phyloP scores from a whole-genome alignment of 2,888 invertebrate genomes.

The Orthonychiurus folsomi region DNA sequence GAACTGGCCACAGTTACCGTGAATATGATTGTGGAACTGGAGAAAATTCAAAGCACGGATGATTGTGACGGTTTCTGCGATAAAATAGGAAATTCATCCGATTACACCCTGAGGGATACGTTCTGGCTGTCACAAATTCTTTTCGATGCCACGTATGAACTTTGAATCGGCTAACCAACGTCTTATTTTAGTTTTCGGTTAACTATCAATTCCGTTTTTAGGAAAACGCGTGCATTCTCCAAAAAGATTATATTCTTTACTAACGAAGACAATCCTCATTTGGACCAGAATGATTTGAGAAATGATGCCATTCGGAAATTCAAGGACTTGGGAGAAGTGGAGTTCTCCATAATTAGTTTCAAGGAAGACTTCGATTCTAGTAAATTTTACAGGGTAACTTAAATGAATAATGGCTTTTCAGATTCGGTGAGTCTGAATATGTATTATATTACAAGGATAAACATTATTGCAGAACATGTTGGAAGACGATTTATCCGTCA shows the following conservation, averaged over 20 bases:
- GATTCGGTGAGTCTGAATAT: neutral
- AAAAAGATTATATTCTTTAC: constrained; percentile 36
- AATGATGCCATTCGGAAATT: constrained; percentile 26
- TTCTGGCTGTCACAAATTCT: constrained; percentile 34
- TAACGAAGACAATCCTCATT: constrained; percentile 31
- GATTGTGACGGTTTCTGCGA: constrained; percentile 30
- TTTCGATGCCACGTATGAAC: constrained; percentile 31
- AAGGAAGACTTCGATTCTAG: constrained; percentile 25
- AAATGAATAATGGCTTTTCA: too few species aligned
- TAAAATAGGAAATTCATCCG: constrained; percentile 26
- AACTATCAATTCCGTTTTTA: too few species aligned
- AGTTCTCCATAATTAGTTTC: constrained; percentile 32
- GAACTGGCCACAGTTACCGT: constrained; percentile 28
- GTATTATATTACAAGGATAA: neutral
- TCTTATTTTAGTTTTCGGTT: too few species aligned
- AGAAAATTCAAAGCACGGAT: constrained; percentile 20
- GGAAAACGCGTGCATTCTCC: constrained; percentile 24
- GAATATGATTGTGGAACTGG: constrained; percentile 27
- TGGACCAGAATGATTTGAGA: constrained; percentile 15
- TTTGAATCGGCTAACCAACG: too few species aligned
- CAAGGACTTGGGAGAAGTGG: constrained; percentile 33
- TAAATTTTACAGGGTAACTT: constrained; percentile 14
- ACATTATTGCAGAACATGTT: neutral
- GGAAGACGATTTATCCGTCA: neutral
- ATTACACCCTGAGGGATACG: constrained; percentile 28